These are phyloP conservation scores for Silvanus unidentatus DNA, from an alignment of 2,888 invertebrate genomes.

Conservation along the genomic window DNA sequence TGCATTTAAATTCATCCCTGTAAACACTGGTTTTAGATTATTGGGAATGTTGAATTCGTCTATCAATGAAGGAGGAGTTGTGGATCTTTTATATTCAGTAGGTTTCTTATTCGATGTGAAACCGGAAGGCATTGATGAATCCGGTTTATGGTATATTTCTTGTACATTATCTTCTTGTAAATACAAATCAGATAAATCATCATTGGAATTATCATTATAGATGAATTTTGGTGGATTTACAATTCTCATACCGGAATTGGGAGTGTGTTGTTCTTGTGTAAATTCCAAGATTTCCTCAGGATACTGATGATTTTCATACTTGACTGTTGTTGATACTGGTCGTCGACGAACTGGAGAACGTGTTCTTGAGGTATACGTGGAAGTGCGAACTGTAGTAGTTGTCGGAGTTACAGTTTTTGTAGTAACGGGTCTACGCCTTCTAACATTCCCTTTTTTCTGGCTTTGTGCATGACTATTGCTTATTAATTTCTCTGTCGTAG, in stretches of 20 bases:
- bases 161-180: slow-evolving; percentile 19
- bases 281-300: slow-evolving; percentile 25
- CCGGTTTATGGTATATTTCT: slow-evolving; percentile 14
- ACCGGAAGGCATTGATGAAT: slow-evolving; percentile 7
- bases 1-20: slow-evolving; percentile 29
- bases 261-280: slow-evolving; percentile 8
- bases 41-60: slow-evolving; percentile 27
- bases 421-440: slow-evolving; percentile 24
- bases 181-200: slow-evolving; percentile 19
- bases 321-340: slow-evolving; percentile 19
- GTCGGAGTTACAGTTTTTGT: slow-evolving; percentile 29
- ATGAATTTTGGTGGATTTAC: slow-evolving; percentile 24
- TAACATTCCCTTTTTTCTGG: slow-evolving; percentile 9
- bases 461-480: too few relatives aligned
- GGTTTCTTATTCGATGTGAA: slow-evolving; percentile 2
- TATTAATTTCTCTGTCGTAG: not conserved
- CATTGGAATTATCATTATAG: slow-evolving; percentile 18
- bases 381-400: slow-evolving; percentile 37
- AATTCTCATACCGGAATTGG: slow-evolving; percentile 24
- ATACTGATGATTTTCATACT: slow-evolving; percentile 37
- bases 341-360: slow-evolving; percentile 16
- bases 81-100: slow-evolving; percentile 6
- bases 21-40: slow-evolving; percentile 28
- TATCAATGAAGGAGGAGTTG: slow-evolving; percentile 18
- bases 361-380: slow-evolving; percentile 47